Percentiles rank a stretch among this genome's conserved stretches.
Conservation (phyloP, 1,140 invertebrate genomes). For the Lepidurus packardi region DNA sequence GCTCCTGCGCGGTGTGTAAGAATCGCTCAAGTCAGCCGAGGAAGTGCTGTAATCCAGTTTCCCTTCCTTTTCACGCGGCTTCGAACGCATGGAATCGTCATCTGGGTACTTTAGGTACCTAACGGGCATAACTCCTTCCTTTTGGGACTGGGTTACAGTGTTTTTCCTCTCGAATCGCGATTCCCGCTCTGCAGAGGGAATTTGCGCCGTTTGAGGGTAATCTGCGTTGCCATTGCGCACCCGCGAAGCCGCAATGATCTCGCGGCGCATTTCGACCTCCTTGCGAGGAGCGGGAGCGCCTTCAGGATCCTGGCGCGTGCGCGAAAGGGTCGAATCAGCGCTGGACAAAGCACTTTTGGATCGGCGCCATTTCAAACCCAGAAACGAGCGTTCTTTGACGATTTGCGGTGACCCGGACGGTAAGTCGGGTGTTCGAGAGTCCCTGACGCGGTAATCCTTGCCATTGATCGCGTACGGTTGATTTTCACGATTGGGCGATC, state of each 20-base stretch:
- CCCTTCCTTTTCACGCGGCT: neutral
- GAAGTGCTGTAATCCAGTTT: neutral
- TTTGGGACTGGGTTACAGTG: neutral
- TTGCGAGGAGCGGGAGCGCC: constrained; percentile 39
- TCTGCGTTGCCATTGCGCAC: constrained; percentile 36
- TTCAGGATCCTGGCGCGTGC: constrained; percentile 40
- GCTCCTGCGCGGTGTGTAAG: neutral
- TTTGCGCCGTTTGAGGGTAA: neutral
- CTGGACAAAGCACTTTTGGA: neutral
- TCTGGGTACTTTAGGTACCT: neutral
- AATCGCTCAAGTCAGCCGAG: neutral
- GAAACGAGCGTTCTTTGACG: neutral
- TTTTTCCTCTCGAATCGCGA: neutral
- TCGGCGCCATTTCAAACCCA: neutral
- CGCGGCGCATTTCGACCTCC: constrained; percentile 36
- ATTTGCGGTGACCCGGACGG: neutral
- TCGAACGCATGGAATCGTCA: neutral
- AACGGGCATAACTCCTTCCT: neutral
- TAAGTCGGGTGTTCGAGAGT: constrained; percentile 10
- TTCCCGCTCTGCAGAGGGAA: neutral
- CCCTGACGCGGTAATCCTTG: constrained; percentile 40
- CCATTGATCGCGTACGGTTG: constrained; percentile 35
- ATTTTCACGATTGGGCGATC: no score
- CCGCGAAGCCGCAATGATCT: constrained; percentile 38
- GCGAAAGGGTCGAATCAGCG: neutral